These are phyloP conservation scores for Glaucopsyche alexis DNA, from an alignment of 2,888 invertebrate genomes.

Conservation along the genomic window DNA sequence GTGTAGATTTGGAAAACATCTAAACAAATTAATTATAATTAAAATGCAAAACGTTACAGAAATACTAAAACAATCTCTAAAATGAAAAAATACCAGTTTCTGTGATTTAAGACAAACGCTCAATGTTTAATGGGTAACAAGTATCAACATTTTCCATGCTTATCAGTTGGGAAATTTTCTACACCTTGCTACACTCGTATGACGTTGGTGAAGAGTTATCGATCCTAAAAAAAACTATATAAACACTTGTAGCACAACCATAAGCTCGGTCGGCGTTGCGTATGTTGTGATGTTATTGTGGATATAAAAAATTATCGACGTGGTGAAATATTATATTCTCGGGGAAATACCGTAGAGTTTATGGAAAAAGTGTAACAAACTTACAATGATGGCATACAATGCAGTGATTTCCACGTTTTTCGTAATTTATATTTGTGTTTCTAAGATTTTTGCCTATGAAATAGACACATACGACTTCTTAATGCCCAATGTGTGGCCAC, in stretches of 20 bases:
- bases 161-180: constrained; percentile 19
- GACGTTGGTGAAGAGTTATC: constrained; percentile 48
- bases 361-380: not conserved
- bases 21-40: too few relatives aligned
- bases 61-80: too few relatives aligned
- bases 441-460: constrained; percentile 50
- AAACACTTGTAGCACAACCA: constrained; percentile 29
- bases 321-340: not conserved
- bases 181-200: constrained; percentile 47
- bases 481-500: constrained; percentile 91
- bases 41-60: too few relatives aligned
- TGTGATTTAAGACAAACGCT: too few relatives aligned
- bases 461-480: constrained; percentile 83
- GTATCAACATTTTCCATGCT: not conserved
- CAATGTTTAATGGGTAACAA: not conserved
- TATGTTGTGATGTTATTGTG: constrained; percentile 11
- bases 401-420: constrained; percentile 35
- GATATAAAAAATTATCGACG: constrained; percentile 16
- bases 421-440: constrained; percentile 34
- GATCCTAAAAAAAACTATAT: constrained; percentile 24
- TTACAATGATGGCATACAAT: constrained; percentile 37
- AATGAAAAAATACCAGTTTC: too few relatives aligned
- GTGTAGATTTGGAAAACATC: too few relatives aligned
- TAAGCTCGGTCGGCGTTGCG: constrained; percentile 11
- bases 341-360: constrained; percentile 22